Evolutionary conservation across 2,888 invertebrate species (phyloP).

Genomic region (Sepioteuthis lessoniana): DNA sequence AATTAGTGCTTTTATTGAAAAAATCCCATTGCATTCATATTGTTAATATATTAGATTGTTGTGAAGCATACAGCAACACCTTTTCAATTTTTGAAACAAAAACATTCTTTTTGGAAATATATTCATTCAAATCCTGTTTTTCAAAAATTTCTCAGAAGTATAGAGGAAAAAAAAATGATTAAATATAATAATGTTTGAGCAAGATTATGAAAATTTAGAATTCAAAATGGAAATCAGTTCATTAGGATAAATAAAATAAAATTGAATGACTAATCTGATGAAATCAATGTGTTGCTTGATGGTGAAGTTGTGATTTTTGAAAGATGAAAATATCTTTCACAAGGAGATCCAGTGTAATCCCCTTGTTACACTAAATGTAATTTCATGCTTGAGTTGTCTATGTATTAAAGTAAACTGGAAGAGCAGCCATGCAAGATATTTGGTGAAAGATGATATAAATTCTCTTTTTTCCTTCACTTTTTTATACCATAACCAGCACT

Average conservation of each 20-base stretch:
- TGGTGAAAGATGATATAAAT: background rate
- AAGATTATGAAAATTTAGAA: slow-evolving; percentile 33
- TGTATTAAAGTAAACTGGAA: background rate
- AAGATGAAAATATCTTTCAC: background rate
- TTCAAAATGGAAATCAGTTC: background rate
- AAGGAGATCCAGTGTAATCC: slow-evolving; percentile 33
- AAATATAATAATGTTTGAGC: slow-evolving; percentile 2
- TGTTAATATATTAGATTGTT: background rate
- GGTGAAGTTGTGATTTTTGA: background rate
- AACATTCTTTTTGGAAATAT: background rate
- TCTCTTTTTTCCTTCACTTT: background rate
- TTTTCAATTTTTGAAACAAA: background rate
- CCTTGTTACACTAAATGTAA: background rate
- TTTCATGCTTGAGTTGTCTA: background rate
- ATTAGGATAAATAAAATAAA: background rate
- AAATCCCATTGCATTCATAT: background rate
- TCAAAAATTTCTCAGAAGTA: background rate
- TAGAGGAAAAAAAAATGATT: background rate
- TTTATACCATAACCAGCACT: slow-evolving; percentile 33
- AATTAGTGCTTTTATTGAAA: background rate
- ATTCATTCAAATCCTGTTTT: slow-evolving; percentile 16
- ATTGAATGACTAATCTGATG: background rate
- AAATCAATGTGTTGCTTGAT: background rate
- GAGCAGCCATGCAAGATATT: slow-evolving; percentile 9
- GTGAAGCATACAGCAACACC: background rate